Evolutionary conservation across 2,113 vertebrate species (phyloP).

Genomic region (Nothocercus julius): DNA sequence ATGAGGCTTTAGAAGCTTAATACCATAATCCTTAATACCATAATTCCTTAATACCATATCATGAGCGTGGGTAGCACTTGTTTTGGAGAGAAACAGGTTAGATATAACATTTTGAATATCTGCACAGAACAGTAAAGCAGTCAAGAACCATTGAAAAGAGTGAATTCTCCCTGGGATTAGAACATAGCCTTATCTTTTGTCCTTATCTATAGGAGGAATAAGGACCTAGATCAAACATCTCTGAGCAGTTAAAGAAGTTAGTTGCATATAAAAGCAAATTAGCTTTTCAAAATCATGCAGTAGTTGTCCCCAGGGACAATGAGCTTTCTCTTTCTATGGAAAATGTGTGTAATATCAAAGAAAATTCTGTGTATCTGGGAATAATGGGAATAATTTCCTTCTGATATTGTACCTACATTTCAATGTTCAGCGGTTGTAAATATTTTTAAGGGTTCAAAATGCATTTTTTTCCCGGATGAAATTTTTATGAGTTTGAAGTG

Average conservation of each 20-base stretch:
- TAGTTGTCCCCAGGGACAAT: not conserved
- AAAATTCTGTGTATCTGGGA: not conserved
- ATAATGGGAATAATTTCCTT: not conserved
- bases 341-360: not conserved
- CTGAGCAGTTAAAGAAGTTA: not conserved
- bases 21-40: too few species aligned
- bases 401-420: not conserved
- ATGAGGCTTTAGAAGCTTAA: not conserved
- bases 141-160: not conserved
- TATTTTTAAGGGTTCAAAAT: not conserved
- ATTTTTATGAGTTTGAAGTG: not conserved
- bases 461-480: not conserved
- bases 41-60: fast-evolving
- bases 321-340: not conserved
- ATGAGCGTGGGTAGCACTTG: not conserved
- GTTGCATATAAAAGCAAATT: not conserved
- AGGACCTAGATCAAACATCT: not conserved
- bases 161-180: not conserved
- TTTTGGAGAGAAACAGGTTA: not conserved
- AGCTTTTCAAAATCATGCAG: not conserved
- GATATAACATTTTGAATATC: not conserved
- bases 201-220: fast-evolving
- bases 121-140: not conserved
- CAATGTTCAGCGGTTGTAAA: not conserved
- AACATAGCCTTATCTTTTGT: not conserved